Evolutionary conservation across 2,888 invertebrate genomes (phyloP).

Genomic region (Prenolepis imparis): DNA sequence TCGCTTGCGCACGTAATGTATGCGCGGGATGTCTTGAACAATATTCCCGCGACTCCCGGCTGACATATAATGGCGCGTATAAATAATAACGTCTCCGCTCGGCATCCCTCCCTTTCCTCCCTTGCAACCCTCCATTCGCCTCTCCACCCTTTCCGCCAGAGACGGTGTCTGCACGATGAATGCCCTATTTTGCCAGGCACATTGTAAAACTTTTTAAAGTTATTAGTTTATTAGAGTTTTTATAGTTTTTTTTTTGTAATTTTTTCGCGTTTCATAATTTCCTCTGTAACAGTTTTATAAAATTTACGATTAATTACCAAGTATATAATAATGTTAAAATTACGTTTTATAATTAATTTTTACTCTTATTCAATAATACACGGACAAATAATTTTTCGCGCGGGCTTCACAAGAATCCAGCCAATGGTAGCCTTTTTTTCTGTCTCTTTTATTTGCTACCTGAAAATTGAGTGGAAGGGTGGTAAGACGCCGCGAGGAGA

Average conservation of each 20-base stretch:
- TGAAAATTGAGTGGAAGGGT: conserved; percentile 32
- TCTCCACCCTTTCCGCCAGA: conserved; percentile 33
- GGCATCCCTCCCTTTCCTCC: conserved; percentile 49
- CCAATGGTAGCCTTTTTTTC: not conserved
- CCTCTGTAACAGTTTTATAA: not conserved
- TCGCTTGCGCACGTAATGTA: conserved; percentile 78
- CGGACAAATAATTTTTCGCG: conserved; percentile 17
- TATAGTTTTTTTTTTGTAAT: not conserved
- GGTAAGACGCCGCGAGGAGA: conserved; percentile 40
- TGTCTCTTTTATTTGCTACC: conserved; percentile 21
- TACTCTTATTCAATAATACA: conserved; percentile 1
- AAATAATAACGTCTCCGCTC: conserved; percentile 81
- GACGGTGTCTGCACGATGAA: not conserved
- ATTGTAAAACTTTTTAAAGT: conserved; percentile 1
- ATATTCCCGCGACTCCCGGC: conserved; percentile 82
- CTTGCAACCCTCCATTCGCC: conserved; percentile 22
- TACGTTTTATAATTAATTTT: conserved; percentile 9
- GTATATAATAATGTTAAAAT: not conserved
- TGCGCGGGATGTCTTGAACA: conserved; percentile 84
- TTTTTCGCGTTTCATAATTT: not conserved
- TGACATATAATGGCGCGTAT: conserved; percentile 83
- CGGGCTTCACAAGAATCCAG: not conserved
- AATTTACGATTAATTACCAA: not conserved
- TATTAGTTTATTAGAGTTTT: conserved; percentile 18
- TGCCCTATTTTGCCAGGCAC: conserved; percentile 9